phyloP scores from a whole-genome alignment of 1,140 invertebrate genomes.

The Steinernema khuongi region DNA sequence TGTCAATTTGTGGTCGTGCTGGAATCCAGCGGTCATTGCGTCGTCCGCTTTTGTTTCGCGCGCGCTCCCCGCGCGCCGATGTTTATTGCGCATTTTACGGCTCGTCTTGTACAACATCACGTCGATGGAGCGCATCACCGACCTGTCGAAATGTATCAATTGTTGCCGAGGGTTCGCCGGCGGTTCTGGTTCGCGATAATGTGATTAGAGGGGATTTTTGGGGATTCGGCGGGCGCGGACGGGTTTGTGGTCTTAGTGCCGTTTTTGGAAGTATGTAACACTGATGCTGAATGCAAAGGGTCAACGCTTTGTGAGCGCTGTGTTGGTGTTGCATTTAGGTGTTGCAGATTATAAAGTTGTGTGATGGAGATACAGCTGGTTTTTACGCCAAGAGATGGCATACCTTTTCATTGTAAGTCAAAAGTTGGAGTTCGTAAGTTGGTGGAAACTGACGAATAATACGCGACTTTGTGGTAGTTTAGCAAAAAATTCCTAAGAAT shows the following conservation, averaged over 20 bases:
- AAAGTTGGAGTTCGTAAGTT: too few species aligned
- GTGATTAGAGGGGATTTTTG: background rate
- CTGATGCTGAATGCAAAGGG: too few species aligned
- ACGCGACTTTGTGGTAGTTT: too few species aligned
- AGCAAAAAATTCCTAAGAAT: too few species aligned
- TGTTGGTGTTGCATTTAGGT: too few species aligned
- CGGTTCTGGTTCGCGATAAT: background rate
- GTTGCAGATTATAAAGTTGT: too few species aligned
- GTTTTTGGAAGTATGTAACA: background rate
- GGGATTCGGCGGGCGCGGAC: background rate
- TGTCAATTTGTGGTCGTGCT: background rate
- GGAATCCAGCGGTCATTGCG: background rate
- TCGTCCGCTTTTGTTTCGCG: background rate
- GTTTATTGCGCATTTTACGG: slow-evolving; percentile 16
- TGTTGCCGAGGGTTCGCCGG: background rate
- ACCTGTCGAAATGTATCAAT: slow-evolving; percentile 12
- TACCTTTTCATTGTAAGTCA: too few species aligned
- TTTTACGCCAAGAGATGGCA: too few species aligned
- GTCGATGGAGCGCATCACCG: background rate
- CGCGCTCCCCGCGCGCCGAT: background rate
- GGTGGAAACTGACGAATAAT: too few species aligned
- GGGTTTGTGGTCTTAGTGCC: background rate
- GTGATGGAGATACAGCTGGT: too few species aligned
- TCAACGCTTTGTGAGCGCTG: too few species aligned
- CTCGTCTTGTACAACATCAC: slow-evolving; percentile 15